Evolutionary conservation across 2,113 vertebrate genomes (phyloP).

Genomic region (Chaenogobius annularis): DNA sequence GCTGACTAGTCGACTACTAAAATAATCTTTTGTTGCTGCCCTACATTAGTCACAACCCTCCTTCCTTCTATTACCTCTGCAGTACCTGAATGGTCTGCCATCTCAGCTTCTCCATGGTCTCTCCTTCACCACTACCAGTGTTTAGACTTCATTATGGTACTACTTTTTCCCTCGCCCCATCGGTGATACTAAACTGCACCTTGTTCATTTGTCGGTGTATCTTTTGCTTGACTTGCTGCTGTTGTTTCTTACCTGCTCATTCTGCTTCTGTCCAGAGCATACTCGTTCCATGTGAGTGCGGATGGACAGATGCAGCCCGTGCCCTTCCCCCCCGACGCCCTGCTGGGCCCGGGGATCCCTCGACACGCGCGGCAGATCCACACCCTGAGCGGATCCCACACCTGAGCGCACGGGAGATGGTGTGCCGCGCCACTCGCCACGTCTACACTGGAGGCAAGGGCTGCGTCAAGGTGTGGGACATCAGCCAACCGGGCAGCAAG

Average conservation of each 20-base stretch:
- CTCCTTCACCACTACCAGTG: not conserved
- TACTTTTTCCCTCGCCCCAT: not conserved
- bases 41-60: not conserved
- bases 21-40: no score
- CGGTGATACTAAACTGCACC: not conserved
- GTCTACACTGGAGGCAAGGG: conserved; percentile 90
- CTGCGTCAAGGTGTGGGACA: conserved; percentile 92
- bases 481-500: conserved; percentile 81
- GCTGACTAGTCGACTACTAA: no score
- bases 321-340: conserved; percentile 80
- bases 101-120: not conserved
- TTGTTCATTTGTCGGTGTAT: not conserved
- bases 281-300: conserved; percentile 78
- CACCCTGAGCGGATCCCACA: conserved; percentile 81
- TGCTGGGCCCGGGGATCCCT: conserved; percentile 82
- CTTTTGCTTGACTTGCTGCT: not conserved
- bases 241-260: not conserved
- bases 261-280: conserved; percentile 56
- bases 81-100: not conserved
- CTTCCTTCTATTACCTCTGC: no score
- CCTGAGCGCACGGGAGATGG: conserved; percentile 93
- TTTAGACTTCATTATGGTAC: not conserved
- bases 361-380: conserved; percentile 85
- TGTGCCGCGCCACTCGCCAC: conserved; percentile 85
- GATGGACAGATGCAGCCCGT: conserved; percentile 80